Conservation (phyloP, 2,888 invertebrate species). For the Archips crataeganus region DNA sequence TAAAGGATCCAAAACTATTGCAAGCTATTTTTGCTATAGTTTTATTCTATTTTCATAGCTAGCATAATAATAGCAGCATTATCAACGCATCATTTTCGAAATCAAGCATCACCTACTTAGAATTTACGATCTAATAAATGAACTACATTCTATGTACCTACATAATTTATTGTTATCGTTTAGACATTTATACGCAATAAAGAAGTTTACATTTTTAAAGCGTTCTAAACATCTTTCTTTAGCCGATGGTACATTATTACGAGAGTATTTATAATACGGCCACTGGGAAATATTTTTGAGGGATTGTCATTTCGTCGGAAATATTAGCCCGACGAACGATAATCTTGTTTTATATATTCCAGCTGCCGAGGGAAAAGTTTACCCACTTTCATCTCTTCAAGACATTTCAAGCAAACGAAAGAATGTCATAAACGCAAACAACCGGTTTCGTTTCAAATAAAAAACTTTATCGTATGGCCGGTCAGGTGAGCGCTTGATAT, state of each 20-base stretch:
- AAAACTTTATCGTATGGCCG: constrained; percentile 5
- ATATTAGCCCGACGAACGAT: constrained; percentile 24
- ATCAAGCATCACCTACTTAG: constrained; percentile 2
- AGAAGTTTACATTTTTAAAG: constrained; percentile 10
- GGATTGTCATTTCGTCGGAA: constrained; percentile 25
- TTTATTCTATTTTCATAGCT: neutral
- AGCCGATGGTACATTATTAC: neutral
- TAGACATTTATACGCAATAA: constrained; percentile 15
- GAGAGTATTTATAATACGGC: constrained; percentile 30
- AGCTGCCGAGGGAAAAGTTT: constrained; percentile 27
- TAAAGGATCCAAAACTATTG: neutral
- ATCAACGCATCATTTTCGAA: neutral
- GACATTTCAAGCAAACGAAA: constrained; percentile 22
- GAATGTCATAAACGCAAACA: constrained; percentile 15
- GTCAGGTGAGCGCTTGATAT: constrained; percentile 10
- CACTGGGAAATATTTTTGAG: constrained; percentile 31
- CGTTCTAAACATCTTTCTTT: neutral
- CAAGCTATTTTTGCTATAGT: neutral
- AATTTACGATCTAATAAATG: neutral
- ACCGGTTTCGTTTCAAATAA: constrained; percentile 13
- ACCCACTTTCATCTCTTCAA: constrained; percentile 24
- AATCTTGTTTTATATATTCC: constrained; percentile 35
- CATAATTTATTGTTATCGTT: constrained; percentile 10
- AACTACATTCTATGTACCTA: neutral
- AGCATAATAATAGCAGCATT: neutral